Evolutionary conservation across 64 coral and sea anemone genomes (phyloP), one percentile per base, ranked within the genome.

Genomic region (Pachyseris speciosa): DNA sequence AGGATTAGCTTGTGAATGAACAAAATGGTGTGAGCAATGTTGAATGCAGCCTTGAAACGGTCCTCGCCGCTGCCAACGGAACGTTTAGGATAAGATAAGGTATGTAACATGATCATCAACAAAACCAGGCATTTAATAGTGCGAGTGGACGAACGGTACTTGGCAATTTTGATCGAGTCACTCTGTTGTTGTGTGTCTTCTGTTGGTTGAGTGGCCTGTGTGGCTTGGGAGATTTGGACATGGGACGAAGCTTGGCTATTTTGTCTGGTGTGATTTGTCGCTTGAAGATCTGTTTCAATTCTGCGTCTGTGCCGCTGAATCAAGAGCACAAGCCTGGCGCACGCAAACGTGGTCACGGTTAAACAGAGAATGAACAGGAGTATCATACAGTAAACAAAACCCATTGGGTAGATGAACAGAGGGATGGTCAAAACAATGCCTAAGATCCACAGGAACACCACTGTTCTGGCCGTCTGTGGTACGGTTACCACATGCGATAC

Each of bases 1-100:
- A 1, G 74, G 74, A 26, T 78, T 55, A 10, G 47, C 29, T 15
- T 55, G 5, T 15, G 75, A 78, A 58, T 78, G 42, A 76, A 51
- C 9, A 76, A 10, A 49, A 76, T 51, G 73, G 47, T 78, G 75
- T 53, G 75, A 36, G 75, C 34, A 5, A 58, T 78, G 16, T 78
- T 52, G 48, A 78, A 78, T 16, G 75, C 75, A 16, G 75, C 48
- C 32, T 78, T 53, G 43, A 78, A 78, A 52, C 28, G 75, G 29
- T 78, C 29, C 9, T 78, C 75, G 7, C 49, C 36, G 37, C 75
- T 49, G 10, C 76, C 50, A 37, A 24, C 49, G 11, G 19, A 59
- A 60, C 24, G 51, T 59, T 80, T 0, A 37, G 29, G 6, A 37
- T 19, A 36, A 80, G 76, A 17, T 80, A 60, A 38, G 76, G 76